Base-by-base conservation (phyloP, 2,797 vertebrate genomes). In the Hoplostethus atlanticus region DNA sequence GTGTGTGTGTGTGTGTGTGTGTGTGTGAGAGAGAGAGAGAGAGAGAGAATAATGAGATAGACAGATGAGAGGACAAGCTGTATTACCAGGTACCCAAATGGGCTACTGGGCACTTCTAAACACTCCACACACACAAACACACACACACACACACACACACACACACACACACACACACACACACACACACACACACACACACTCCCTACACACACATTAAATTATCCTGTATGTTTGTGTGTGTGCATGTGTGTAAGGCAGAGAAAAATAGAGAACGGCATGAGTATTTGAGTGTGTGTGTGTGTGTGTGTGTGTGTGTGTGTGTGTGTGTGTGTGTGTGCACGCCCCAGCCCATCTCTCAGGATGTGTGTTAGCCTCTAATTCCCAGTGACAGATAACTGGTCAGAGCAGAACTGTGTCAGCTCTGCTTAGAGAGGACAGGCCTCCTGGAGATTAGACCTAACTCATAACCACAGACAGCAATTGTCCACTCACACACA, bases 401-500 rank as follows among this genome's bases (percentile, higher is more conserved):
- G 89, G 87, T 89, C 71, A 51, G 46, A 84, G 77, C 80, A 85
- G 77, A 73, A 76, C 76, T 80, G 81, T 94, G 94, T 94, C 94
- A 92, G 70, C 81, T 94, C 84, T 87, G 89, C 71, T 94, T 94
- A 94, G 86, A 68, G 64, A 50, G 87, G 90, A 94, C 89, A 91
- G 84, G 86, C 70, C 85, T 90, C 90, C 76, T 87, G 89, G 81
- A 94, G 93, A 95, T 92, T 92, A 92, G 66, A 76, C 86, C 65
- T 85, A 92, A 92, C 91, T 92, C 92, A 94, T 94, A 95, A 94
- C 90, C 92, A 94, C 91, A 93, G 80, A 77, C 84, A 9, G 75
- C 90, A 89, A 90, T 92, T 92, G 87, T 92, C 88, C 79, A 69
- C 31, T 42, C 42, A 21, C 56, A 47, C 61, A 17, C 64, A 17